These are phyloP conservation scores for Thaumatotibia leucotreta DNA, from an alignment of 1,140 invertebrate genomes.

Conservation along the genomic window DNA sequence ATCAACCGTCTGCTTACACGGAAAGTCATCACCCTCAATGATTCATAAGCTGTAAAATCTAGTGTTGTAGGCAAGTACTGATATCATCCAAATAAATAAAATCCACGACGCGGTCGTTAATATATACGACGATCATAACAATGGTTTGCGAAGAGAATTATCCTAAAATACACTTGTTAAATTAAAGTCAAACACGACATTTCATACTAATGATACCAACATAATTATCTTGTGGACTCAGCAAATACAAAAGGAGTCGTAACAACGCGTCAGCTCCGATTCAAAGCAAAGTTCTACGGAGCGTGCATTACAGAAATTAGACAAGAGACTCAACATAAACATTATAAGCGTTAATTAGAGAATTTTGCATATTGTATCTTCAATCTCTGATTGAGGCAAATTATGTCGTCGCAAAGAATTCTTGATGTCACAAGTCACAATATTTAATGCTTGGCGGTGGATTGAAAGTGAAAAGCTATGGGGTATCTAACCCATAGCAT, in stretches of 20 bases:
- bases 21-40: not conserved
- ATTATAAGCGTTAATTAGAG: conserved; percentile 8
- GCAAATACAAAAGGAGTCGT: conserved; percentile 10
- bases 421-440: not conserved
- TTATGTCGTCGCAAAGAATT: not conserved
- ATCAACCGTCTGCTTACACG: not conserved
- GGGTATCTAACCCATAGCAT: too few species aligned
- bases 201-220: conserved; percentile 11
- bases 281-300: not conserved
- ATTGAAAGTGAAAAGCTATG: too few species aligned
- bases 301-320: conserved; percentile 17
- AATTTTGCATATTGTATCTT: conserved; percentile 12
- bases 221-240: conserved; percentile 13
- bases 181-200: conserved; percentile 13
- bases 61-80: too few species aligned
- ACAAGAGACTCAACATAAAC: conserved; percentile 7
- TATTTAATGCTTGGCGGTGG: too few species aligned
- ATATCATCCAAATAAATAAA: too few species aligned
- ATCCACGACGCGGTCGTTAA: too few species aligned
- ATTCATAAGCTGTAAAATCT: not conserved
- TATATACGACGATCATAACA: not conserved
- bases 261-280: not conserved
- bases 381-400: not conserved
- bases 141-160: not conserved
- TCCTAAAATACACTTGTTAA: conserved; percentile 9